phyloP scores from a whole-genome alignment of 2,113 vertebrate genomes.

The Natator depressus region DNA sequence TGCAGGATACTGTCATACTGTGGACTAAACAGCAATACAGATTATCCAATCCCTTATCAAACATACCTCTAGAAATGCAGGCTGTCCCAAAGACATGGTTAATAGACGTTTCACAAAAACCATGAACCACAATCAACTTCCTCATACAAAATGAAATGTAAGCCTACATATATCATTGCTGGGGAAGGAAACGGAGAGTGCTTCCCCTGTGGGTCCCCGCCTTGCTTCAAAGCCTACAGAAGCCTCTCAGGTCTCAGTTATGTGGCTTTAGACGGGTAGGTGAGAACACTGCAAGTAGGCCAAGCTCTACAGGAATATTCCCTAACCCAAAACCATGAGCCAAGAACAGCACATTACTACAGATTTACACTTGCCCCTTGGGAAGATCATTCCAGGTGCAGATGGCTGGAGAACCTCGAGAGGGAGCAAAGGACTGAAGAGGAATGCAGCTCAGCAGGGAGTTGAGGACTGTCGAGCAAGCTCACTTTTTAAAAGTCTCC shows the following conservation, averaged over 20 bases:
- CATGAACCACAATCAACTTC: conserved; percentile 18
- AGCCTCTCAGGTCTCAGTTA: too few relatives aligned
- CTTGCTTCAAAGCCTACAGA: too few relatives aligned
- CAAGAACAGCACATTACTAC: background rate
- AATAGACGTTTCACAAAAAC: conserved; percentile 68
- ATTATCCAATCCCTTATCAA: background rate
- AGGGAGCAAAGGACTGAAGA: too few relatives aligned
- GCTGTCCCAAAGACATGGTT: background rate
- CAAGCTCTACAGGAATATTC: background rate
- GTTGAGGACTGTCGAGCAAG: too few relatives aligned
- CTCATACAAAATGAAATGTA: conserved; percentile 39
- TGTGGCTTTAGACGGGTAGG: too few relatives aligned
- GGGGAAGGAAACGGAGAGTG: background rate
- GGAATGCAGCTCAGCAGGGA: too few relatives aligned
- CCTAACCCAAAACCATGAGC: background rate
- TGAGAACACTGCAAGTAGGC: too few relatives aligned
- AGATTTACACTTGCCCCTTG: background rate
- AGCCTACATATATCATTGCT: conserved; percentile 7
- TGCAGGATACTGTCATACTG: too few relatives aligned
- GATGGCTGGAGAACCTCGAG: background rate
- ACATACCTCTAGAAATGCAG: background rate
- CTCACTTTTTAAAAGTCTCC: too few relatives aligned
- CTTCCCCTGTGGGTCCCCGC: too few relatives aligned
- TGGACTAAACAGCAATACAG: too few relatives aligned
- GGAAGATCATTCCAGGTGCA: conserved; percentile 46